These are phyloP conservation scores for Otocyon megalotis DNA, from an alignment of 2,113 vertebrate species.

Conservation along the genomic window DNA sequence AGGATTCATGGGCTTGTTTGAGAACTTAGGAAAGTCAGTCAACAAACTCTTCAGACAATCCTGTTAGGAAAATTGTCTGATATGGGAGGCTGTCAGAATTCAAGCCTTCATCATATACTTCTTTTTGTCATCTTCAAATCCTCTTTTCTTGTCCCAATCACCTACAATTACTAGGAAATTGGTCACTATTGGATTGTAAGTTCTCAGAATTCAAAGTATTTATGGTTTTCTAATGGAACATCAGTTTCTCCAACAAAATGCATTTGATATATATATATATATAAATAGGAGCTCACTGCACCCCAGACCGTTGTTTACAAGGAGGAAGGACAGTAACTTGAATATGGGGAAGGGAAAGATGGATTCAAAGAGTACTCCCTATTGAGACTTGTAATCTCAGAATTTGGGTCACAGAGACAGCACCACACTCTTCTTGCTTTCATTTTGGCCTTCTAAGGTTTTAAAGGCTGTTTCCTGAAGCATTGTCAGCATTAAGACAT, in stretches of 20 bases:
- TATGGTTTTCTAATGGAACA: neutral
- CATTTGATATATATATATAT: neutral
- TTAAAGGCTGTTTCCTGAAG: neutral
- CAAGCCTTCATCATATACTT: neutral
- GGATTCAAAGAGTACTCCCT: neutral
- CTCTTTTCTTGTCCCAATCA: neutral
- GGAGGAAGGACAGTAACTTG: neutral
- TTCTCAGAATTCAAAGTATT: slow-evolving; percentile 21
- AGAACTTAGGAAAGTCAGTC: slow-evolving; percentile 59
- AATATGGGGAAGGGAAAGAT: neutral
- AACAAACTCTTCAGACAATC: slow-evolving; percentile 1
- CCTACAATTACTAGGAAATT: neutral
- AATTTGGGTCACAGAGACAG: neutral
- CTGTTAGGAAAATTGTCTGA: slow-evolving; percentile 5
- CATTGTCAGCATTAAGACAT: neutral
- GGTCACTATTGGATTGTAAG: neutral
- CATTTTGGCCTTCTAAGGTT: neutral
- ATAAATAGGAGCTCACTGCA: neutral
- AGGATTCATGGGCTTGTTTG: slow-evolving; percentile 52
- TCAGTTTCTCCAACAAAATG: slow-evolving; percentile 7
- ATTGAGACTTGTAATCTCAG: neutral
- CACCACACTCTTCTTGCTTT: neutral
- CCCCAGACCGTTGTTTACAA: neutral
- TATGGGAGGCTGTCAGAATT: neutral
- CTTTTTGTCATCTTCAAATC: neutral